Conservation (phyloP, 2,797 vertebrate genomes). For the Novumbra hubbsi region DNA sequence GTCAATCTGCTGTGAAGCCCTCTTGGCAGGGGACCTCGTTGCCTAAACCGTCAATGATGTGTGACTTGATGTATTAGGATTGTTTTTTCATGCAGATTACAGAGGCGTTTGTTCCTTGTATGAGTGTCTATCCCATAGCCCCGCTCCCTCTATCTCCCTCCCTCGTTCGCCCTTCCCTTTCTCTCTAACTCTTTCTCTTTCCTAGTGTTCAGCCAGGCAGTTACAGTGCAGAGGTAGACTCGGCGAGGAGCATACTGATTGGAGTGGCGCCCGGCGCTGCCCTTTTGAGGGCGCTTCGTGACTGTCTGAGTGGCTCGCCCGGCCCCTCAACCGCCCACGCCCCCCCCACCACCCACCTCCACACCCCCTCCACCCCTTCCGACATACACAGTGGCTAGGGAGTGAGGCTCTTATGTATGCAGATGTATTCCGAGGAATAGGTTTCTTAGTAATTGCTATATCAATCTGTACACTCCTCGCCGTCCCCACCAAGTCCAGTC, state of each 20-base stretch:
- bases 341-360: too few relatives aligned
- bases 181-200: slow-evolving; percentile 2
- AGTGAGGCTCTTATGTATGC: slow-evolving; percentile 71
- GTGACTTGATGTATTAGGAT: not conserved
- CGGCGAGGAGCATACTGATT: slow-evolving; percentile 27
- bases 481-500: slow-evolving; percentile 51
- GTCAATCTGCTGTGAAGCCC: too few relatives aligned
- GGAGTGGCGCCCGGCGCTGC: slow-evolving; percentile 34
- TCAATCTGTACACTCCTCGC: slow-evolving; percentile 70
- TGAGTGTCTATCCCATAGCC: not conserved
- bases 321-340: not conserved
- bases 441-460: slow-evolving; percentile 76
- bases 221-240: slow-evolving; percentile 10
- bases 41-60: not conserved
- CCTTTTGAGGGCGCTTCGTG: slow-evolving; percentile 29
- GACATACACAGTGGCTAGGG: slow-evolving; percentile 52
- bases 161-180: not conserved
- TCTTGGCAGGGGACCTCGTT: not conserved
- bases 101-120: not conserved
- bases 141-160: not conserved
- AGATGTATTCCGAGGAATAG: slow-evolving; percentile 74
- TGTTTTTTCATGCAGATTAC: not conserved
- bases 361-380: slow-evolving; percentile 16
- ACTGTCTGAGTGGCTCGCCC: slow-evolving; percentile 43
- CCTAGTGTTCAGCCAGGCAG: not conserved